These are phyloP conservation scores for Apistogramma diplotaenia DNA, from an alignment of 2,113 vertebrate genomes.

Conservation along the genomic window DNA sequence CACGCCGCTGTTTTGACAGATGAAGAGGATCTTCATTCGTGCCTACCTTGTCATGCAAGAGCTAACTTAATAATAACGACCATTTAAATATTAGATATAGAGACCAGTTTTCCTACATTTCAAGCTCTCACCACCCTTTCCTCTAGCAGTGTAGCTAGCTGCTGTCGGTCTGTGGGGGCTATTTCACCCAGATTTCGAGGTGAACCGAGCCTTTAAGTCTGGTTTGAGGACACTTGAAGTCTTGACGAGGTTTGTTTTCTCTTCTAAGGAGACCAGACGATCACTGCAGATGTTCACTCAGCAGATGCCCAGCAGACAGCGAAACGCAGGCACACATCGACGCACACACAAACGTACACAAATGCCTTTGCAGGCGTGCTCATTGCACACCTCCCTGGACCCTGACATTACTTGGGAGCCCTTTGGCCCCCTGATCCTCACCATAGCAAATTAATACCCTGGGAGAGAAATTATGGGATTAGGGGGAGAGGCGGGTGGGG, in stretches of 20 bases:
- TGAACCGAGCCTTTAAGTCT: neutral
- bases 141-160: neutral
- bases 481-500: neutral
- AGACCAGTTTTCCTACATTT: neutral
- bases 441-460: constrained; percentile 59
- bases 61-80: neutral
- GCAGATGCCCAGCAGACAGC: neutral
- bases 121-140: neutral
- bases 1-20: rapidly evolving
- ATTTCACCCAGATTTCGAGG: neutral
- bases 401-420: constrained; percentile 23
- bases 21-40: neutral
- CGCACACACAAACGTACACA: neutral
- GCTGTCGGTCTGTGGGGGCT: neutral
- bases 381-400: constrained; percentile 4
- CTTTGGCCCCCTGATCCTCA: constrained; percentile 49
- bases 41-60: neutral
- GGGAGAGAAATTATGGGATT: constrained; percentile 56
- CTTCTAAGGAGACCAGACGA: neutral
- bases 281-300: neutral
- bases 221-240: neutral
- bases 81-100: neutral
- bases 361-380: neutral
- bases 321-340: neutral
- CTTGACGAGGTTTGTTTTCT: neutral